Evolutionary conservation across 2,888 invertebrate species (phyloP), one percentile per base, ranked within the genome.

Genomic region (Heliconius hortense): DNA sequence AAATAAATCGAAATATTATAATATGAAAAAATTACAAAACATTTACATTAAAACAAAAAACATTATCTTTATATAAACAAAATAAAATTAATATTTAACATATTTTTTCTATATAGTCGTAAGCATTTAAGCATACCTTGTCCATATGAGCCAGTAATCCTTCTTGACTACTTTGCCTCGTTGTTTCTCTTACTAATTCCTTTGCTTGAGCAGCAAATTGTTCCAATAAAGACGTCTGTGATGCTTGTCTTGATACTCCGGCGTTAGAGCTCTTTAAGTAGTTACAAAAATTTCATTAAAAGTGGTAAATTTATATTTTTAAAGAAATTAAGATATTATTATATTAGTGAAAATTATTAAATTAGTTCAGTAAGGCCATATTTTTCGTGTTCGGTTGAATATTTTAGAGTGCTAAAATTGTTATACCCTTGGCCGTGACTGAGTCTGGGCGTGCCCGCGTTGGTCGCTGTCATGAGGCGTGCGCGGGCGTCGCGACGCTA

Each of bases 171-270:
- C 97, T 97, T 87, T 98, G 98, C 2, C 98, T 94, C 0, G 97
- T 97, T 0, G 98, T 97, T 87, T 98, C 98, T 69, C 96, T 95
- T 2, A 98, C 98, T 75, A 98, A 90, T 83, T 98, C 98, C 88
- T 98, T 98, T 18, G 98, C 98, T 85, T 98, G 98, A 0, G 96
- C 96, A 5, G 98, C 96, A 84, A 98, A 96, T 84, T 98, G 97
- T 88, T 98, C 98, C 82, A 98, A 95, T 2, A 98, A 89, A 0
- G 98, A 98, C 0, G 97, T 95, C 84, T 98, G 98, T 0, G 97
- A 97, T 2, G 96, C 96, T 87, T 98, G 97, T 4, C 97, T 94
- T 2, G 96, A 95, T 0, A 94, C 94, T 24, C 93, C 93, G 66
- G 88, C 87, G 73, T 85, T 87, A 28, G 86, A 82, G 76, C 89